These are phyloP conservation scores for Anastatus disparis DNA, from an alignment of 1,140 invertebrate genomes.

Conservation along the genomic window DNA sequence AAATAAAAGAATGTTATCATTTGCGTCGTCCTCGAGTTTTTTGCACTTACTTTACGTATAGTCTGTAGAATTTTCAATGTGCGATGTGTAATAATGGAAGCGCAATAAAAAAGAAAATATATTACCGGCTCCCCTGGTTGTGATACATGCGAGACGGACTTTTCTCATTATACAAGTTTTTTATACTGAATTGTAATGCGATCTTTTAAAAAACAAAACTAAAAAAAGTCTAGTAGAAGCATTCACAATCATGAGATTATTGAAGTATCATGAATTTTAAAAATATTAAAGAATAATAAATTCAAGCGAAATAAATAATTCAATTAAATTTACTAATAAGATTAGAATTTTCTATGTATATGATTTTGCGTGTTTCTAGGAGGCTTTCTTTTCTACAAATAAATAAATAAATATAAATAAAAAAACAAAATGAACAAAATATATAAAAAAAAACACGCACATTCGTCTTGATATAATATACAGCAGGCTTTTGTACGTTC, in stretches of 20 bases:
- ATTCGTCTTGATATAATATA: conserved; percentile 41
- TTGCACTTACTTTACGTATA: conserved; percentile 28
- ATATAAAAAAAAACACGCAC: conserved; percentile 32
- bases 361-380: conserved; percentile 32
- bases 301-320: too few species aligned
- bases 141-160: conserved; percentile 53
- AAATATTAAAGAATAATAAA: neutral
- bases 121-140: conserved; percentile 54
- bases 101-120: conserved; percentile 30
- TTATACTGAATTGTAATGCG: conserved; percentile 34
- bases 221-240: conserved; percentile 17
- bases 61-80: conserved; percentile 26
- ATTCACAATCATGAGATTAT: conserved; percentile 31
- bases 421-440: neutral
- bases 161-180: conserved; percentile 43
- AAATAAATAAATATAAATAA: conserved; percentile 2
- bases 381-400: conserved; percentile 8
- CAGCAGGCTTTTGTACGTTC: conserved; percentile 62
- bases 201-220: conserved; percentile 23
- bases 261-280: conserved; percentile 1
- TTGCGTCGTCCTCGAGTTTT: conserved; percentile 35
- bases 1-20: conserved; percentile 20
- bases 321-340: too few species aligned
- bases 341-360: neutral
- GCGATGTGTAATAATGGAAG: neutral